These are phyloP conservation scores for Contarinia nasturtii DNA, from an alignment of 1,140 invertebrate genomes.

Conservation along the genomic window DNA sequence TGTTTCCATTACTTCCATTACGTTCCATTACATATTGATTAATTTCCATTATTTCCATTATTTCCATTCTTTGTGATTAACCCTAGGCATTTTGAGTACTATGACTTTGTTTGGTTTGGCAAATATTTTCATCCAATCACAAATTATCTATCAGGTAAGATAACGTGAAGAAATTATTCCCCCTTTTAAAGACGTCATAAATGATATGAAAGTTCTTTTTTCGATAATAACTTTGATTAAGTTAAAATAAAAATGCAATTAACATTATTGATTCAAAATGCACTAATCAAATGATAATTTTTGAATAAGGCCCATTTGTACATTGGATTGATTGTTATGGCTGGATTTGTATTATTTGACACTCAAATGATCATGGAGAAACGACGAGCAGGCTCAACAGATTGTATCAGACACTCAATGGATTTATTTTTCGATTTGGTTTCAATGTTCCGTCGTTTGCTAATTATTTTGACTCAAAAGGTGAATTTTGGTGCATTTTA, in stretches of 20 bases:
- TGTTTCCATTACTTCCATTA: too few relatives aligned
- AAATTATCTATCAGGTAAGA: slow-evolving; percentile 1
- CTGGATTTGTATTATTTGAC: slow-evolving; percentile 87
- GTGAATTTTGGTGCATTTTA: too few relatives aligned
- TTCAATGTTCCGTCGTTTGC: slow-evolving; percentile 70
- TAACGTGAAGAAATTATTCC: too few relatives aligned
- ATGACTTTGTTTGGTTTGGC: not conserved
- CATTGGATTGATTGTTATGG: slow-evolving; percentile 73
- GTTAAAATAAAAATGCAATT: too few relatives aligned
- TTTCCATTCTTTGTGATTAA: too few relatives aligned
- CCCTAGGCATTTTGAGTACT: not conserved
- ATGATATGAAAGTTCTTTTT: too few relatives aligned
- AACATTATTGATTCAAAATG: too few relatives aligned
- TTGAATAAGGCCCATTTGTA: slow-evolving; percentile 64
- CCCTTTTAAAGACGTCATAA: too few relatives aligned
- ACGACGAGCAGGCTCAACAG: slow-evolving; percentile 68
- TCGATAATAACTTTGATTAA: too few relatives aligned
- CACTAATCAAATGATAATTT: too few relatives aligned
- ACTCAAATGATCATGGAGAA: slow-evolving; percentile 94
- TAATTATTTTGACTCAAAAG: slow-evolving; percentile 79
- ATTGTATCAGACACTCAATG: slow-evolving; percentile 78
- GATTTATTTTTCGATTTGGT: slow-evolving; percentile 87
- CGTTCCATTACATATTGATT: too few relatives aligned
- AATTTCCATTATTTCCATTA: too few relatives aligned
- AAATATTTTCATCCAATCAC: slow-evolving; percentile 1